These are phyloP conservation scores for Exephanes ischioxanthus DNA, from an alignment of 2,888 invertebrate species.

Conservation along the genomic window DNA sequence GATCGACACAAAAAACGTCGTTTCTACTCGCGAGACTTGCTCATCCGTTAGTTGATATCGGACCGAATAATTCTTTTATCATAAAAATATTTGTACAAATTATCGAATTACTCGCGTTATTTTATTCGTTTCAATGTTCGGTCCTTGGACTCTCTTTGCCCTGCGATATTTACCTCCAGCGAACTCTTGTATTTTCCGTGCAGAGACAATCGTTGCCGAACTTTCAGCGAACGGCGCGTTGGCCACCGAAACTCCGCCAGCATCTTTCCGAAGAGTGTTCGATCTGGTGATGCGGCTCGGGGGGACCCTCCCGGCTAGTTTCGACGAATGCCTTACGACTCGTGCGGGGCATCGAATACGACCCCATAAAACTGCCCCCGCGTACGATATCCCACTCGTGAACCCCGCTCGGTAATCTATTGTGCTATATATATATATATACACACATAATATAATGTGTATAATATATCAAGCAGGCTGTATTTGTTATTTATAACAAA, in stretches of 20 bases:
- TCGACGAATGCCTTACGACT: slow-evolving; percentile 78
- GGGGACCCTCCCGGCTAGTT: slow-evolving; percentile 71
- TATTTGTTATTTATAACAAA: background rate
- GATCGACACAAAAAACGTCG: background rate
- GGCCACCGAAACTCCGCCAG: slow-evolving; percentile 73
- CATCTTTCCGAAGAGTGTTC: slow-evolving; percentile 75
- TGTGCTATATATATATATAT: slow-evolving; percentile 59
- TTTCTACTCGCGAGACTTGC: background rate
- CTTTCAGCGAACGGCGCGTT: slow-evolving; percentile 67
- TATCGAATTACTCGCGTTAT: background rate
- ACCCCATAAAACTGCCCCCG: slow-evolving; percentile 76
- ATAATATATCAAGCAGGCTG: background rate
- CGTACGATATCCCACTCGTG: slow-evolving; percentile 63
- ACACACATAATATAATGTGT: background rate
- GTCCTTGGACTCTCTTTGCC: background rate
- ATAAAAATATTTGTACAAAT: background rate
- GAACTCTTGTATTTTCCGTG: slow-evolving; percentile 70
- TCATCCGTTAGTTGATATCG: no score
- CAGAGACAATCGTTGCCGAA: slow-evolving; percentile 68
- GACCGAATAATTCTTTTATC: no score
- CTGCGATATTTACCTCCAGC: slow-evolving; percentile 63
- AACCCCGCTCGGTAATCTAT: slow-evolving; percentile 63
- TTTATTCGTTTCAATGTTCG: background rate
- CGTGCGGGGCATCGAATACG: slow-evolving; percentile 77
- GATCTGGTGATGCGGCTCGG: slow-evolving; percentile 68